These are phyloP conservation scores for Caenorhabditis inopinata DNA, from an alignment of 1,140 invertebrate species.

Conservation along the genomic window DNA sequence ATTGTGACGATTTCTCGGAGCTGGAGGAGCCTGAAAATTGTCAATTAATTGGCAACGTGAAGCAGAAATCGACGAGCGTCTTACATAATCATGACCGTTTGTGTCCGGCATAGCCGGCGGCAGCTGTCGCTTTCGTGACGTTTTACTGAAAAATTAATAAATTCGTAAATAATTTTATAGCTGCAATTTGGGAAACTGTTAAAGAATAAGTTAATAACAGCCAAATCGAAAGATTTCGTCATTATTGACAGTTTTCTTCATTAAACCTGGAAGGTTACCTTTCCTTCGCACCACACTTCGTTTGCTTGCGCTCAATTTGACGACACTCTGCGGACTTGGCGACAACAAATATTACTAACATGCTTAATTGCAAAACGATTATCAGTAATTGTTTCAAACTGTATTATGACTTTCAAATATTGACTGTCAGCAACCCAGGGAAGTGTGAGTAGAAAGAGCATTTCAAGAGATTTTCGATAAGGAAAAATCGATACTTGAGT, in stretches of 20 bases:
- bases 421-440: no score
- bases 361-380: no score
- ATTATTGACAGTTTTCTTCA: conserved; percentile 21
- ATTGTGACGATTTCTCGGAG: not conserved
- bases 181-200: not conserved
- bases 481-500: no score
- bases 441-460: no score
- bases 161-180: not conserved
- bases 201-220: not conserved
- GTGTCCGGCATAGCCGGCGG: conserved; percentile 16
- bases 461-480: no score
- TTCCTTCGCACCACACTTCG: not conserved
- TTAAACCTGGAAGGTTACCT: conserved; percentile 22
- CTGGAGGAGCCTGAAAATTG: not conserved
- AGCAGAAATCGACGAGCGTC: not conserved
- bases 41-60: not conserved
- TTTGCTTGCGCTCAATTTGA: conserved; percentile 28
- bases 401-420: no score
- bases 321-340: conserved; percentile 29
- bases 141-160: not conserved
- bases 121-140: not conserved
- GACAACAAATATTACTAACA: no score
- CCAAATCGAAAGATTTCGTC: conserved; percentile 16
- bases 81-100: conserved; percentile 4
- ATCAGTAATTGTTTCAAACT: no score